A percentile compares a stretch with the other conserved stretches of the same genome.
phyloP scores from a whole-genome alignment of 2,888 invertebrate genomes.

The Sphecodes monilicornis region DNA sequence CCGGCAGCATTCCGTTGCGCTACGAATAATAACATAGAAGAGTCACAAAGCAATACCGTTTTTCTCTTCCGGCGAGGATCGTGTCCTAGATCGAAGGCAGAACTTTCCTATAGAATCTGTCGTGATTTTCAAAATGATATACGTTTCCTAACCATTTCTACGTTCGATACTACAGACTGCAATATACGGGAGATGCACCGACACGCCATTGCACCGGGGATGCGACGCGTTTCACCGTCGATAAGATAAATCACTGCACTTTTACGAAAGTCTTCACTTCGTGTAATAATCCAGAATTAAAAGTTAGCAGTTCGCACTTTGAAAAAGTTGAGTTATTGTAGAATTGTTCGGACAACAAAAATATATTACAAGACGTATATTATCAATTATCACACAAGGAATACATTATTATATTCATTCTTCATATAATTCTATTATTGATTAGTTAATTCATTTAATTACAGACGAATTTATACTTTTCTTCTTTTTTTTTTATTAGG shows the following conservation, averaged over 20 bases:
- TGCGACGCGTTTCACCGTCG: not conserved
- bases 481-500: too few relatives aligned
- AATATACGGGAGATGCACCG: not conserved
- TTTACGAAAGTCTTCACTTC: not conserved
- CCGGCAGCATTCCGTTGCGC: conserved; percentile 65
- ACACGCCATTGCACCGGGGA: not conserved
- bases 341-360: not conserved
- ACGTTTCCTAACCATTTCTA: conserved; percentile 7
- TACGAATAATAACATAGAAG: not conserved
- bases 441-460: not conserved
- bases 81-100: not conserved
- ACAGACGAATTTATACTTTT: too few relatives aligned
- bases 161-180: conserved; percentile 14
- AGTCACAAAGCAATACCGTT: conserved; percentile 59
- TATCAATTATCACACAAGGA: too few relatives aligned
- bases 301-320: not conserved
- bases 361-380: too few relatives aligned
- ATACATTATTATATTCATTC: too few relatives aligned
- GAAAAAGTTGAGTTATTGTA: not conserved
- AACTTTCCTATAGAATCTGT: conserved; percentile 15
- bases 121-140: conserved; percentile 33
- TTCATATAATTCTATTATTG: too few relatives aligned
- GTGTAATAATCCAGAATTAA: not conserved
- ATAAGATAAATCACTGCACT: not conserved
- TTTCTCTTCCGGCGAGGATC: conserved; percentile 19